These are phyloP conservation scores for Heptranchias perlo DNA, from an alignment of 2,113 vertebrate species.

Conservation along the genomic window DNA sequence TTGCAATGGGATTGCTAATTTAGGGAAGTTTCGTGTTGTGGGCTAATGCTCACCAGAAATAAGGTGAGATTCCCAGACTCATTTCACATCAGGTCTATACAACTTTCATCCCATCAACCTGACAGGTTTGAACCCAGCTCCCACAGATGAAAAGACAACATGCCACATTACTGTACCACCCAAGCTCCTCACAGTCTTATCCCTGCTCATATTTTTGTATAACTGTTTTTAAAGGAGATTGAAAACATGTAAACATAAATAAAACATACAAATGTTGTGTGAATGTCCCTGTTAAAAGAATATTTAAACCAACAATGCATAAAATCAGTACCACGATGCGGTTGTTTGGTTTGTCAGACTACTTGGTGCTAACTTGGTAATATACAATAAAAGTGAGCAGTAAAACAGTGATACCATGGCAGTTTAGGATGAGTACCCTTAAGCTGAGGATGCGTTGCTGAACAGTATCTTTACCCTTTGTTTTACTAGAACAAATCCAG, in stretches of 20 bases:
- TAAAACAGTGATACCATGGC: neutral
- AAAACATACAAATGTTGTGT: neutral
- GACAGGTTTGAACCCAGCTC: neutral
- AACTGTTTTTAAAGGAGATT: neutral
- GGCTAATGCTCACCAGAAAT: neutral
- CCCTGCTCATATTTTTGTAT: neutral
- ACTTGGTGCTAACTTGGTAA: neutral
- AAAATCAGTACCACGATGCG: neutral
- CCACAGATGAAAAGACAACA: neutral
- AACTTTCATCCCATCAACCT: neutral
- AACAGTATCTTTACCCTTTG: neutral
- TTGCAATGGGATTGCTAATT: neutral
- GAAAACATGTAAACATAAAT: neutral
- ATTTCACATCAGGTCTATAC: neutral
- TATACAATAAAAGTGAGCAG: neutral
- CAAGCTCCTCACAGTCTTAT: neutral
- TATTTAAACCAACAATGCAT: neutral
- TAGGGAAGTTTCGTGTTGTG: neutral
- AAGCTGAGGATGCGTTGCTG: neutral
- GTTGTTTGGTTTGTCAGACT: neutral
- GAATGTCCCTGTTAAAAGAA: neutral
- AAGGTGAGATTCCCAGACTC: neutral
- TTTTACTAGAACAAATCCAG: too few relatives aligned
- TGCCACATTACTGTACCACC: neutral
- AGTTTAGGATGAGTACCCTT: neutral